Evolutionary conservation across 2,888 invertebrate genomes (phyloP).

Genomic region (Ptychoptera contaminata): DNA sequence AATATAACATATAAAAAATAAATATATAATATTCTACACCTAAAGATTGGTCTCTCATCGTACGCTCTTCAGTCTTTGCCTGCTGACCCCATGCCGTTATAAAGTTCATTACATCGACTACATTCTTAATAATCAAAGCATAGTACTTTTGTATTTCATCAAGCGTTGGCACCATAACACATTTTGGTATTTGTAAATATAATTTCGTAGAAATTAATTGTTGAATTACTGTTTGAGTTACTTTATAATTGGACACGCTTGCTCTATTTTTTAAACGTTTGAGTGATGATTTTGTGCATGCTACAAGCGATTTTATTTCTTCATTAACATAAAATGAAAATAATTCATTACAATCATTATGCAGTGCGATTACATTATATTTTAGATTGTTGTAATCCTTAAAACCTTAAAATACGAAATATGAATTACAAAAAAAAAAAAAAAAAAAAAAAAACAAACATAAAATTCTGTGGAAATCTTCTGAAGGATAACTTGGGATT

Average conservation of each 20-base stretch:
- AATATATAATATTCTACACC: neutral
- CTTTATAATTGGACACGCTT: neutral
- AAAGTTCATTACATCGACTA: slow-evolving; percentile 55
- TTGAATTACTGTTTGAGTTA: too few relatives aligned
- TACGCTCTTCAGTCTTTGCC: slow-evolving; percentile 27
- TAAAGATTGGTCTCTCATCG: slow-evolving; percentile 10
- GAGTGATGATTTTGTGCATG: slow-evolving; percentile 54
- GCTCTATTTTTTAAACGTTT: slow-evolving; percentile 42
- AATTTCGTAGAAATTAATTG: too few relatives aligned
- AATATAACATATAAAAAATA: neutral
- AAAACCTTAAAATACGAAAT: slow-evolving; percentile 33
- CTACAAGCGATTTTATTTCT: slow-evolving; percentile 55
- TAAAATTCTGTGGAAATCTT: slow-evolving; percentile 11
- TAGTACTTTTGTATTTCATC: slow-evolving; percentile 22
- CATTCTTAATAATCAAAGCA: slow-evolving; percentile 36
- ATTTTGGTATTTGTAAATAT: slow-evolving; percentile 15
- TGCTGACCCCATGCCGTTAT: slow-evolving; percentile 69
- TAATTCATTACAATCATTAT: slow-evolving; percentile 63
- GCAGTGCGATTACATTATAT: slow-evolving; percentile 41
- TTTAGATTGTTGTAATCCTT: slow-evolving; percentile 45
- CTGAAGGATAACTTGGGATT: slow-evolving; percentile 20
- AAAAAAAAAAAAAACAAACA: neutral
- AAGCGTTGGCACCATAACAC: slow-evolving; percentile 19
- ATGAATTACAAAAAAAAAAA: neutral
- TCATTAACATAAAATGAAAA: slow-evolving; percentile 67